Evolutionary conservation across 1,140 invertebrate species (phyloP), one percentile per base, ranked within the genome.

Genomic region (Cherax quadricarinatus): DNA sequence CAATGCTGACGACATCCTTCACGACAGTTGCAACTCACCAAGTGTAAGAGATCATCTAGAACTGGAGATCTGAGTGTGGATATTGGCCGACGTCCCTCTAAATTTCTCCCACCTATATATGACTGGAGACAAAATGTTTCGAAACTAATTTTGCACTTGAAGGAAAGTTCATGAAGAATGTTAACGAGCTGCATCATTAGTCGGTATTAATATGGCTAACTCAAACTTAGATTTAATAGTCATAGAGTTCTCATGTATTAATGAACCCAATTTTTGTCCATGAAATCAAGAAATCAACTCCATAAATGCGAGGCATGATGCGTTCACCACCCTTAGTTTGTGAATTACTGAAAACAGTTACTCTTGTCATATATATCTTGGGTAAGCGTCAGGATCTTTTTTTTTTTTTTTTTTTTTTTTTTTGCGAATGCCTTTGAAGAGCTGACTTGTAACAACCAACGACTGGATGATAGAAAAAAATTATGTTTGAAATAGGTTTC

Each of bases 131-230:
- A 53, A 70, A 81, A 57, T 48, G 84, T 89, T 89, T n/a, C 57
- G 14, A 89, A 24, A 53, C 87, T 51, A 89, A 62, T 81, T 48
- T 78, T 88, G 73, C 24, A 88, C 12, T 81, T 82, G 87, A 12
- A 89, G 30, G 78, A 89, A 89, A 51, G 60, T n/a, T 49, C 75
- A 66, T 9, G 62, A 82, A 78, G 62, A 82, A 78, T 89, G 87
- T 75, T 78, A 89, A 89, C 57, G 60, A 89, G 87, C 87, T 89
- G 87, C 87, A 89, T 89, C 78, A 89, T 0, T 62, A 75, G 51
- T 88, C 73, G 70, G 87, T 89, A 51, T 73, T 75, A 88, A 60
- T 79, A 48, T 79, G 24, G 70, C 9, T 0, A 79, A 18, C 0
- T 80, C 14, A 88, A 88, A 88, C 51, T 24, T 41, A 49, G 57